phyloP scores from a whole-genome alignment of 2,888 invertebrate genomes.

The Carabus problematicus region DNA sequence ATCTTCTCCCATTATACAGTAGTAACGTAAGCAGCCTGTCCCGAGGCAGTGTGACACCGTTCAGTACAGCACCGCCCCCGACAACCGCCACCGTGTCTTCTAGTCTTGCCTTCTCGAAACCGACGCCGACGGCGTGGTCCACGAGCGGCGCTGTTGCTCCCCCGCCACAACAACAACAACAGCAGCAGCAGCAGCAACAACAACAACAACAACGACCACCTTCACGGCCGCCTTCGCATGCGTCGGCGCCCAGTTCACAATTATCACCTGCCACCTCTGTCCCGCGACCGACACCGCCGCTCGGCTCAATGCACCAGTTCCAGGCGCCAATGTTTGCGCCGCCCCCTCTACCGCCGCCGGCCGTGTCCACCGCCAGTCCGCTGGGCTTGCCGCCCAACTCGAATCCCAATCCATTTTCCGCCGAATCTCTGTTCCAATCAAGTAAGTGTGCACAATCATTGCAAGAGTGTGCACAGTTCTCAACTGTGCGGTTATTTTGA shows the following conservation, averaged over 20 bases:
- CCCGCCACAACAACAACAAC: slow-evolving; percentile 36
- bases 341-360: slow-evolving; percentile 63
- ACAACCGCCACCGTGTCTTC: slow-evolving; percentile 60
- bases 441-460: slow-evolving; percentile 74
- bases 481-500: no score
- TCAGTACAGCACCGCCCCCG: slow-evolving; percentile 50
- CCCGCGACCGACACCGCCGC: slow-evolving; percentile 58
- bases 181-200: slow-evolving; percentile 22
- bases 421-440: slow-evolving; percentile 86
- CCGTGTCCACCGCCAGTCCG: slow-evolving; percentile 58
- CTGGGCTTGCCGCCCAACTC: slow-evolving; percentile 55
- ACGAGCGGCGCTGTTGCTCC: slow-evolving; percentile 52
- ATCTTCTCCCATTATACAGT: slow-evolving; percentile 59
- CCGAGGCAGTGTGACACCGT: slow-evolving; percentile 66
- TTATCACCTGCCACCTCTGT: slow-evolving; percentile 63
- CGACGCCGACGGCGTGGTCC: slow-evolving; percentile 55
- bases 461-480: no score
- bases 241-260: slow-evolving; percentile 61
- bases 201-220: slow-evolving; percentile 15
- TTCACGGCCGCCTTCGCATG: slow-evolving; percentile 52
- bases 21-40: slow-evolving; percentile 87
- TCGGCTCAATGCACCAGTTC: slow-evolving; percentile 52
- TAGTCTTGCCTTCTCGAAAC: slow-evolving; percentile 66
- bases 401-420: slow-evolving; percentile 85
- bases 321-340: slow-evolving; percentile 65